Evolutionary conservation across 37 sponge, comb jelly and placozoan genomes (phyloP), one percentile per base, ranked within the genome.

Genomic region (Chondrilla cf. caribensis): DNA sequence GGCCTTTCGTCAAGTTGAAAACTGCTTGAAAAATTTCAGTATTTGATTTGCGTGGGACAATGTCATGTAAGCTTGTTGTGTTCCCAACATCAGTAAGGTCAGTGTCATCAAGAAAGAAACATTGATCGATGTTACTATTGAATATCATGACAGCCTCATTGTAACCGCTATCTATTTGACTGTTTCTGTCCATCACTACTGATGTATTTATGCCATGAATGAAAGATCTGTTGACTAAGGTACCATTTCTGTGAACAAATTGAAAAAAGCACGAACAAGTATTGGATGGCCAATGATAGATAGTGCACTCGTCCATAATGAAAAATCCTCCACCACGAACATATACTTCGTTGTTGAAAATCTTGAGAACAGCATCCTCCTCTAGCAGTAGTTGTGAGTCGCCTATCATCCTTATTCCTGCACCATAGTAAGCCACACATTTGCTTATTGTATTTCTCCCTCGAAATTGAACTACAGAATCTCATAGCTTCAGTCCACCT

Each of bases 101-200:
- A 17, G 68, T 67, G 7, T 6, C 1, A n/a, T n/a, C n/a, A n/a
- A n/a, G n/a, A n/a, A 59, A 2, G 2, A 33, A 18, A 33, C 68
- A 67, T 29, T 67, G 68, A 33, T 67, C 68, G 28, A 67, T 67
- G 68, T 67, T 67, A 33, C 68, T 67, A 29, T 67, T 67, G 68
- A 67, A 67, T 6, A 67, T 67, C 68, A 67, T 67, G 35, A 26
- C 29, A 67, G 68, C 68, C 35, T 33, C 68, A 67, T 29, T 67
- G 32, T 28, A 17, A 2, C 29, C 51, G 51, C 11, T 67, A 33
- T 17, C 68, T 6, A 33, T 17, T 28, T 28, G 25, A n/a, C 26
- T 67, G 68, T 67, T 67, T 29, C 68, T 17, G 4, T 67, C 33
- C 68, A 67, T 17, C 29, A 26, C 29, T 33, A 67, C 68, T 28